Conservation (phyloP, 2,888 invertebrate species). For the Amiota mariae region DNA sequence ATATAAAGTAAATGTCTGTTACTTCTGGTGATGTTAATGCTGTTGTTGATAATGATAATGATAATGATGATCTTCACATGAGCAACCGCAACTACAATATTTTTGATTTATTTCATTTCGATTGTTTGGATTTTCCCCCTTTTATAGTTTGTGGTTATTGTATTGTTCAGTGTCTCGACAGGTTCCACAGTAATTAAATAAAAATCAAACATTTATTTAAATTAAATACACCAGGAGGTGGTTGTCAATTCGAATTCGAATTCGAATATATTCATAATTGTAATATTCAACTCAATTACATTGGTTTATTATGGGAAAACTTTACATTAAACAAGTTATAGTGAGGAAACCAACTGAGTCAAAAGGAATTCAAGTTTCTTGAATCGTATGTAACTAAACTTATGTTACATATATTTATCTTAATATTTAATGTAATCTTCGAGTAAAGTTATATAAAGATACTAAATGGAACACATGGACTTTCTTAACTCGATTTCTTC, state of each 20-base stretch:
- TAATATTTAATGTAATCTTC: no score
- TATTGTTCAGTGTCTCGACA: constrained; percentile 20
- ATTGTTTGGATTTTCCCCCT: constrained; percentile 27
- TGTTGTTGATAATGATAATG: constrained; percentile 14
- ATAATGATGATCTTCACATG: constrained; percentile 25
- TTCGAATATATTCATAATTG: no score
- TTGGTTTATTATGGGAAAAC: no score
- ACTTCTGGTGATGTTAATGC: constrained; percentile 13
- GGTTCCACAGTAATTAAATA: constrained; percentile 64
- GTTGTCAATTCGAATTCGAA: constrained; percentile 36
- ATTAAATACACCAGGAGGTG: constrained; percentile 66
- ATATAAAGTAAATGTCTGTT: constrained; percentile 13
- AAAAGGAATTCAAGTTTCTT: no score
- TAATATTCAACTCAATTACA: no score
- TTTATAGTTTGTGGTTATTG: background rate
- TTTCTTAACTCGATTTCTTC: no score
- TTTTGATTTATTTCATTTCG: constrained; percentile 50
- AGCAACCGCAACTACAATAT: constrained; percentile 37
- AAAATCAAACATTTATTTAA: constrained; percentile 71
- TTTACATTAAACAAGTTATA: no score
- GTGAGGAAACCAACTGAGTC: no score
- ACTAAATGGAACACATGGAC: no score
- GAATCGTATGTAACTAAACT: no score
- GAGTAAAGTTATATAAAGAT: no score
- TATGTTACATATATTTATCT: no score